A percentile compares a stretch with the other conserved stretches of the same genome.
Evolutionary conservation across 2,797 vertebrate genomes (phyloP).

Genomic region (Falco cherrug): DNA sequence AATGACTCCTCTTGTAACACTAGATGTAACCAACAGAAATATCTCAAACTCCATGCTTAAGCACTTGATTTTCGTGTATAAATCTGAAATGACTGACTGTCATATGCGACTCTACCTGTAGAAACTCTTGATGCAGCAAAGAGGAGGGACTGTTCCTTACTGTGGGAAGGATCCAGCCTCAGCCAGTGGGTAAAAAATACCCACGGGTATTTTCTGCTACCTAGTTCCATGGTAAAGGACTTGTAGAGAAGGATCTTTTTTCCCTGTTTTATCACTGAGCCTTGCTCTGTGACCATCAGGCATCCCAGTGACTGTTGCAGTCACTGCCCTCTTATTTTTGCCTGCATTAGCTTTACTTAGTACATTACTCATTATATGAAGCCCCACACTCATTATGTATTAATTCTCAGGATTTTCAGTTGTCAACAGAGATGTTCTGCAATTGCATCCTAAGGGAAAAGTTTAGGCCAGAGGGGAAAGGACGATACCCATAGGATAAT

Average conservation of each 20-base stretch:
- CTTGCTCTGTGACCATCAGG: not conserved
- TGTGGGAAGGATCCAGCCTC: not conserved
- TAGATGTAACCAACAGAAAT: not conserved
- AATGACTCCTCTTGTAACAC: not conserved
- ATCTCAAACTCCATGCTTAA: not conserved
- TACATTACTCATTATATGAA: not conserved
- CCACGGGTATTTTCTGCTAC: not conserved
- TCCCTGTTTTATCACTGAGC: not conserved
- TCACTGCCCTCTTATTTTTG: not conserved
- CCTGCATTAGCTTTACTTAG: too few species aligned
- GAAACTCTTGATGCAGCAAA: not conserved
- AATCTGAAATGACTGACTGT: not conserved
- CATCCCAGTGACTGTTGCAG: not conserved
- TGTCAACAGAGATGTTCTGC: not conserved
- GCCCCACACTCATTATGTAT: not conserved
- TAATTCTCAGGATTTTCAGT: not conserved
- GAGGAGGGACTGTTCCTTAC: not conserved
- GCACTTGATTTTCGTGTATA: not conserved
- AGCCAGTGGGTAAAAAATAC: not conserved
- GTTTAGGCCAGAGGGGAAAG: not conserved
- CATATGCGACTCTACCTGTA: rapidly evolving
- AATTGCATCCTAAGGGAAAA: not conserved
- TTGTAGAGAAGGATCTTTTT: not conserved
- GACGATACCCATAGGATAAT: not conserved
- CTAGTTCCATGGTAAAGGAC: not conserved